Evolutionary conservation across 2,797 vertebrate genomes (phyloP).

Genomic region (Vireo griseus): DNA sequence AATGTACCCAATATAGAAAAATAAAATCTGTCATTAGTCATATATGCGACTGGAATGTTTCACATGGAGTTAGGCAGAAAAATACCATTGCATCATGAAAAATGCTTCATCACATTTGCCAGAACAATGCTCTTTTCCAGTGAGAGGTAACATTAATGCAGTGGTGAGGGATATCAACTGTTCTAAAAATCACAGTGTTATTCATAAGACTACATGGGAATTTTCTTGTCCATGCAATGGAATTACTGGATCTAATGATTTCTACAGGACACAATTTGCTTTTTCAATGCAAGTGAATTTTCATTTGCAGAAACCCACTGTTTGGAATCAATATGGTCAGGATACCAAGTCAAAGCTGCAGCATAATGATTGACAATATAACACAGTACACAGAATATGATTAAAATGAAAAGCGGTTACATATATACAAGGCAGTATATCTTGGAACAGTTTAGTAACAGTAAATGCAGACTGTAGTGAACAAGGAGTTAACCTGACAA

Average conservation of each 20-base stretch:
- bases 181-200: constrained; percentile 31
- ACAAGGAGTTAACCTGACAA: constrained; percentile 65
- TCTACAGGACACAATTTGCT: not conserved
- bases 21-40: constrained; percentile 54
- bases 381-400: constrained; percentile 53
- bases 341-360: constrained; percentile 66
- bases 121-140: not conserved
- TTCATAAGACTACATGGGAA: not conserved
- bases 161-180: not conserved
- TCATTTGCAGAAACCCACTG: constrained; percentile 19
- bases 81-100: not conserved
- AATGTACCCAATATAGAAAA: constrained; percentile 46
- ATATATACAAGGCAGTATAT: constrained; percentile 47
- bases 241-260: not conserved
- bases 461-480: constrained; percentile 50
- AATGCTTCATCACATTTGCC: not conserved
- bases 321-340: constrained; percentile 47
- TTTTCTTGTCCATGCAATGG: not conserved
- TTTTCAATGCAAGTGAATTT: not conserved
- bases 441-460: constrained; percentile 57
- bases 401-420: constrained; percentile 62
- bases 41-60: not conserved
- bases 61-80: constrained; percentile 24
- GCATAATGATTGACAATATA: constrained; percentile 25
- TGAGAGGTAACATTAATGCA: not conserved